phyloP scores from a whole-genome alignment of 2,113 vertebrate genomes.

The Tenrec ecaudatus region DNA sequence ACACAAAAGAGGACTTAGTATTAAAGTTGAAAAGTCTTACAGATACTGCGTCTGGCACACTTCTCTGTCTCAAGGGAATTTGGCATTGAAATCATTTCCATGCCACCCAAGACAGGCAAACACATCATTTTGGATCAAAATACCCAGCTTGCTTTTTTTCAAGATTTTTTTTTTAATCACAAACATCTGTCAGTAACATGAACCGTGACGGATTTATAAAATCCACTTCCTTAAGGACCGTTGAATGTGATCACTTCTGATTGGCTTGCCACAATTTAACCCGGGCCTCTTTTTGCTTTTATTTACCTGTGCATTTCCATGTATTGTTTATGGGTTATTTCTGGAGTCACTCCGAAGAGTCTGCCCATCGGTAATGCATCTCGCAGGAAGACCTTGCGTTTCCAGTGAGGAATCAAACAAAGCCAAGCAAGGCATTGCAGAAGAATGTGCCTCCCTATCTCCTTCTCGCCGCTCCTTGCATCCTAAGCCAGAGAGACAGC shows the following conservation, averaged over 20 bases:
- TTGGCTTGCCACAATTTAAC: conserved; percentile 72
- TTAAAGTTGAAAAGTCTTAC: conserved; percentile 25
- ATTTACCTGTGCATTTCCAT: conserved; percentile 74
- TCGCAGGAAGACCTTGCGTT: conserved; percentile 74
- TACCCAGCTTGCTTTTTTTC: conserved; percentile 79
- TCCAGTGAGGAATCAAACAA: conserved; percentile 78
- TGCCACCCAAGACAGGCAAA: conserved; percentile 80
- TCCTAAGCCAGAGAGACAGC: conserved; percentile 83
- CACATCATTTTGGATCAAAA: conserved; percentile 79
- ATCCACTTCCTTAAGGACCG: conserved; percentile 66
- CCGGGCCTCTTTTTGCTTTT: conserved; percentile 65
- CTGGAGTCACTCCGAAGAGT: conserved; percentile 57
- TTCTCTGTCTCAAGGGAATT: conserved; percentile 69
- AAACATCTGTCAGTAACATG: conserved; percentile 81
- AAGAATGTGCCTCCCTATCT: conserved; percentile 52
- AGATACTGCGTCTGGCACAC: conserved; percentile 65
- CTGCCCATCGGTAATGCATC: background rate
- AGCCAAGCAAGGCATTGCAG: conserved; percentile 63
- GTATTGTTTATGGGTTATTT: conserved; percentile 72
- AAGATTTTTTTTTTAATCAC: conserved; percentile 78
- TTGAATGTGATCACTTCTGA: conserved; percentile 72
- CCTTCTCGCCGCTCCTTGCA: conserved; percentile 75
- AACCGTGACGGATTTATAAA: conserved; percentile 80
- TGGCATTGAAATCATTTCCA: conserved; percentile 80
- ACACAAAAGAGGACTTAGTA: conserved; percentile 66